Evolutionary conservation across 2,888 invertebrate genomes (phyloP), one percentile per base, ranked within the genome.

Genomic region (Nemurella pictetii): DNA sequence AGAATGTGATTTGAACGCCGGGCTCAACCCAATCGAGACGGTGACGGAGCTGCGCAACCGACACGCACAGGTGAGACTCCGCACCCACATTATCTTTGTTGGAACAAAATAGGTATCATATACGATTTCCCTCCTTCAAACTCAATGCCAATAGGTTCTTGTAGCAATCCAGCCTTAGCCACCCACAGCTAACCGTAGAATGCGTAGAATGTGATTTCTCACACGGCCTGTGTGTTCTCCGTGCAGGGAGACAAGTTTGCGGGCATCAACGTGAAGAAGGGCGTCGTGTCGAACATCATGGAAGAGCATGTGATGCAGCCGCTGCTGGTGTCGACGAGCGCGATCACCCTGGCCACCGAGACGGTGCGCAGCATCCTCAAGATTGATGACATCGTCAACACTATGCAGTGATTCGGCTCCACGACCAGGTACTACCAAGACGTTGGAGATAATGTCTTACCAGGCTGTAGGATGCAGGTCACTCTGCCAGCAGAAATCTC

Each of bases 261-360:
- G 80, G 99, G 99, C 84, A 98, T 99, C 87, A 99, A 99, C 92
- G 99, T 99, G 85, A 94, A 99, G 83, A 97, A 96, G 88, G 89
- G 78, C 28, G 78, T 78, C 12, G 78, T 78, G 7, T 27, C 99
- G 0, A 97, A 99, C 91, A 99, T 99, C 90, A 93, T 97, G 85
- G 97, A 97, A 87, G 99, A 99, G 91, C 96, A 98, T 92, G 99
- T 99, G 85, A 95, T 99, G 85, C 99, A 99, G 91, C 99, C 99
- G 80, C 93, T 99, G 88, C 93, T 99, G 89, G 99, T 99, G 84
- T 97, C 98, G 85, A 95, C 95, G 83, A 98, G 97, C 88, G 98
- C 98, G 82, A 94, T 99, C 87, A 97, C 95, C 84, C 94, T 99
- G 88, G 96, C 99, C 87, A 96, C 99, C 0, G 99, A 99, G 92